Evolutionary conservation across 2,113 vertebrate genomes (phyloP).

Genomic region (Gymnarchus niloticus): DNA sequence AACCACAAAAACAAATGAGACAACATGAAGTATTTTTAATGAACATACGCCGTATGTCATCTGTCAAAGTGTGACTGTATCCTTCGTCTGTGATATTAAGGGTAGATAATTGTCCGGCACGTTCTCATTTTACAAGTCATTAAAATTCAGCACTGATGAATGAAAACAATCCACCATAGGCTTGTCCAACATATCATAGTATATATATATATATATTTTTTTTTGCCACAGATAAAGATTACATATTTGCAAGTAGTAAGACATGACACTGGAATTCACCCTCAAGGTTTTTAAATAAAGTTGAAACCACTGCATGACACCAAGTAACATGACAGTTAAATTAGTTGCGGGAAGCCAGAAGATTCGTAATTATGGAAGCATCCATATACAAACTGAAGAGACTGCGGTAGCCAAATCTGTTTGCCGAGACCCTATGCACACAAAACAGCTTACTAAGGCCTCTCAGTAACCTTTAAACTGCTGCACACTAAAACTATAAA

Average conservation of each 20-base stretch:
- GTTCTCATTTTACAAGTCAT: neutral
- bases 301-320: neutral
- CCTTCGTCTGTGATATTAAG: neutral
- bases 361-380: neutral
- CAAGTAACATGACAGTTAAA: neutral
- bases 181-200: neutral
- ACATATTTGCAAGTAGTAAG: neutral
- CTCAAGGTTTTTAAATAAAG: neutral
- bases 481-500: neutral
- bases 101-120: neutral
- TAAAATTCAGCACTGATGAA: neutral
- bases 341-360: neutral
- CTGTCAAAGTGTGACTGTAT: neutral
- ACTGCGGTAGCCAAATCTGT: neutral
- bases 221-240: too few species aligned
- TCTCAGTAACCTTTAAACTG: neutral
- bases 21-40: neutral
- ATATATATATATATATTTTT: too few species aligned
- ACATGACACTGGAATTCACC: neutral
- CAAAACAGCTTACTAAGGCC: neutral
- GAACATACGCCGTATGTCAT: too few species aligned
- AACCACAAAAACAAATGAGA: too few species aligned
- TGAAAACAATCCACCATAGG: neutral
- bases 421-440: neutral
- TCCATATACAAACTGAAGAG: neutral